Conservation (phyloP, 2,888 invertebrate species). For the Caenorhabditis sp. region DNA sequence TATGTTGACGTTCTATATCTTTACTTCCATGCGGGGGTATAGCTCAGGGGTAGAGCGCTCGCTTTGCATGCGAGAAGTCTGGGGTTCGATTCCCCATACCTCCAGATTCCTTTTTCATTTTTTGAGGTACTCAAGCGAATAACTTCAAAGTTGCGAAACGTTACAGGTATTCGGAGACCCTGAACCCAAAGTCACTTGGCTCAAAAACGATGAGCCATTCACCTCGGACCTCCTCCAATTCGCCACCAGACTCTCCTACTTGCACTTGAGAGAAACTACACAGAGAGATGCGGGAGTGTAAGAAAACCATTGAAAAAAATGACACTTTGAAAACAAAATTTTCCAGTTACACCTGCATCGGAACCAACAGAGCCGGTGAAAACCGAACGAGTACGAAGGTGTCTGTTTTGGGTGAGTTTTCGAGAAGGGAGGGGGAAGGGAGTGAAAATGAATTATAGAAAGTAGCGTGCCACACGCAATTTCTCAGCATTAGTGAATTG, state of each 20-base stretch:
- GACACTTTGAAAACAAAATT: background rate
- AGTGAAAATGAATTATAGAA: constrained; percentile 2
- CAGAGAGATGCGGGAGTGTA: constrained; percentile 73
- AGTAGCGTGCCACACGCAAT: constrained; percentile 51
- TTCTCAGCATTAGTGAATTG: constrained; percentile 9
- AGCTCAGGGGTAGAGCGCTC: constrained; percentile 83
- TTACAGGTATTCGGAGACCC: constrained; percentile 83
- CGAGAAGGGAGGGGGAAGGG: too few species aligned
- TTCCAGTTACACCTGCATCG: constrained; percentile 86
- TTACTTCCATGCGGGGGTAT: constrained; percentile 70
- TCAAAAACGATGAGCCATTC: constrained; percentile 85
- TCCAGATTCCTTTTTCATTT: too few species aligned
- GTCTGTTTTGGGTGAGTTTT: constrained; percentile 86
- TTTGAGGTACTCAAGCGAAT: too few species aligned
- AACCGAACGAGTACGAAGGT: constrained; percentile 85
- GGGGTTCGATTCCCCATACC: constrained; percentile 81
- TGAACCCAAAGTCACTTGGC: constrained; percentile 84
- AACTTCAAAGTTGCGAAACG: constrained; percentile 10
- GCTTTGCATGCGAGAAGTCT: constrained; percentile 83
- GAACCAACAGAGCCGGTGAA: constrained; percentile 86
- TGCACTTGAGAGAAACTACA: constrained; percentile 76
- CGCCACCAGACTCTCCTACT: constrained; percentile 67
- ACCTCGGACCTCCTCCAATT: constrained; percentile 78
- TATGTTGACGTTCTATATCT: background rate
- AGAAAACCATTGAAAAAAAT: constrained; percentile 2